Evolutionary conservation across 2,113 vertebrate genomes (phyloP).

Genomic region (Lates calcarifer): DNA sequence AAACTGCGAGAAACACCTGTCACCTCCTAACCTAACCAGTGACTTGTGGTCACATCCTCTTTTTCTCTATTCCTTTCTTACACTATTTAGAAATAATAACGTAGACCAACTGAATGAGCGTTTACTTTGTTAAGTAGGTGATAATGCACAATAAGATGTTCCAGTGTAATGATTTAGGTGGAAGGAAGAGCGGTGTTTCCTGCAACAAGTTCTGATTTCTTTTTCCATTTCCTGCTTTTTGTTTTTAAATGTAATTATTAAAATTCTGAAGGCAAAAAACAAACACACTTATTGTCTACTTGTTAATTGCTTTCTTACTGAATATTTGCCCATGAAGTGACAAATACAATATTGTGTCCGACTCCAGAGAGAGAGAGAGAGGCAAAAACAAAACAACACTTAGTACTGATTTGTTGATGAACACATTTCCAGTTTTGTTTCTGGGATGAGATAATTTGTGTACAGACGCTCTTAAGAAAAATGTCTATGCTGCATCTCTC

Average conservation of each 20-base stretch:
- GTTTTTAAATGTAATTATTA: background rate
- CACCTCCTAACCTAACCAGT: background rate
- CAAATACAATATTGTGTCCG: background rate
- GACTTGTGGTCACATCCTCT: too few species aligned
- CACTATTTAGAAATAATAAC: too few species aligned
- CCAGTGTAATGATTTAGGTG: too few species aligned
- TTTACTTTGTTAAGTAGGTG: too few species aligned
- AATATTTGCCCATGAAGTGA: background rate
- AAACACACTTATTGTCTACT: background rate
- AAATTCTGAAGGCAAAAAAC: background rate
- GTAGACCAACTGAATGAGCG: too few species aligned
- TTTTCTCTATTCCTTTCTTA: too few species aligned
- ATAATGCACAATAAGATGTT: too few species aligned
- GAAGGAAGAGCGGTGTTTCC: too few species aligned
- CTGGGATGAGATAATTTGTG: conserved; percentile 26
- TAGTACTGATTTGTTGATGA: conserved; percentile 20
- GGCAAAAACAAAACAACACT: conserved; percentile 9
- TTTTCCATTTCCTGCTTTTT: background rate
- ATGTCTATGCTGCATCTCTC: conserved; percentile 4
- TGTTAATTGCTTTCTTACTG: background rate
- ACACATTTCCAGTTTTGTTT: conserved; percentile 7
- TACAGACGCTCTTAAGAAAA: conserved; percentile 15
- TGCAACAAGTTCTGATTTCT: background rate
- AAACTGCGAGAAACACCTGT: too few species aligned
- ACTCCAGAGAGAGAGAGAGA: conserved; percentile 1